A percentile compares a stretch with the other conserved stretches of the same genome.
Conservation (phyloP, 2,888 invertebrate species). For the Branchellion lobata region DNA sequence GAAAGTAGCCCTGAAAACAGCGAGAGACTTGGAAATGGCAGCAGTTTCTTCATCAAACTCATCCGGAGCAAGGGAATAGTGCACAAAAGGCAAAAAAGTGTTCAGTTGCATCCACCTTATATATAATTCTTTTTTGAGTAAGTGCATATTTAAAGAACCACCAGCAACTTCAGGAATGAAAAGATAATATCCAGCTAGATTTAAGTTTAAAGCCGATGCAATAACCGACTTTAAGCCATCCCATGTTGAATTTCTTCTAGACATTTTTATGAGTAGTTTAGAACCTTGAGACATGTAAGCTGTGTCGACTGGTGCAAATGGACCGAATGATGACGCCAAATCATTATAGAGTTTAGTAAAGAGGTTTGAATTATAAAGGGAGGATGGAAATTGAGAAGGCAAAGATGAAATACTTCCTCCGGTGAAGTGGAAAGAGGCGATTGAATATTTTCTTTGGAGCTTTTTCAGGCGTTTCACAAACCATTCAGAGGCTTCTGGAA, state of each 20-base stretch:
- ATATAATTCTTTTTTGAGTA: conserved; percentile 64
- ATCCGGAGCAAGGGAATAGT: conserved; percentile 72
- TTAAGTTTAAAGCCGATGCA: conserved; percentile 37
- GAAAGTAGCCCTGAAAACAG: conserved; percentile 35
- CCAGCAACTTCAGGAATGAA: conserved; percentile 45
- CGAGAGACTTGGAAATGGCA: conserved; percentile 52
- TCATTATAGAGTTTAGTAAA: conserved; percentile 26
- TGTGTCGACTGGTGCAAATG: conserved; percentile 17
- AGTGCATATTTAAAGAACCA: conserved; percentile 16
- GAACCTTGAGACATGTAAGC: conserved; percentile 40
- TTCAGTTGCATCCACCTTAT: conserved; percentile 82
- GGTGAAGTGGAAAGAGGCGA: conserved; percentile 41
- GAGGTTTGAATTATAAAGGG: conserved; percentile 31
- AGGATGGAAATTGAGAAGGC: conserved; percentile 11
- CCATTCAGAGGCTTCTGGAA: conserved; percentile 18
- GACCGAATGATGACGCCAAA: conserved; percentile 10
- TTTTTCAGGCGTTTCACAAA: background rate
- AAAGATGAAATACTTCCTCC: conserved; percentile 39
- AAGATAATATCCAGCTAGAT: conserved; percentile 41
- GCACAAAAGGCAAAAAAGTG: conserved; percentile 85
- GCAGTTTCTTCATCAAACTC: conserved; percentile 53
- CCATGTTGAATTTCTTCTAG: conserved; percentile 43
- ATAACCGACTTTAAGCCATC: conserved; percentile 41
- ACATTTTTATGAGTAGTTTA: conserved; percentile 19
- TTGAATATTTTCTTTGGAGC: conserved; percentile 20